phyloP scores from a whole-genome alignment of 1,140 invertebrate genomes.

The Leptestheria dahalacensis region DNA sequence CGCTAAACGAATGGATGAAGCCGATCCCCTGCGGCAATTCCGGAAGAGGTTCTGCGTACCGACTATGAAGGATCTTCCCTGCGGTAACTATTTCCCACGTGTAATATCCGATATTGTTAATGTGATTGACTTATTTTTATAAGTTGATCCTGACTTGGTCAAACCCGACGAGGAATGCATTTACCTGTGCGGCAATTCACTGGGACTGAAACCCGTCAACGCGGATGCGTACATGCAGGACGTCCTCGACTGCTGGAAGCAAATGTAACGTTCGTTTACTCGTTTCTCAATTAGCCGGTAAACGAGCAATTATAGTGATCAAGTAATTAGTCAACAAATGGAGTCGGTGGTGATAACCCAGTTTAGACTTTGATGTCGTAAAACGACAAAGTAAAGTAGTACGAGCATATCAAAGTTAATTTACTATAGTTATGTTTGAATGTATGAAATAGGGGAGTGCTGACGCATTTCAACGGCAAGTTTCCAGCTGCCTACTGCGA shows the following conservation, averaged over 20 bases:
- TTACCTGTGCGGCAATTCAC: slow-evolving; percentile 40
- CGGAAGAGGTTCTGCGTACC: slow-evolving; percentile 30
- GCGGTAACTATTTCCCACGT: slow-evolving; percentile 23
- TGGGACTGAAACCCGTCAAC: slow-evolving; percentile 35
- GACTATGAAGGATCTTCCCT: slow-evolving; percentile 28
- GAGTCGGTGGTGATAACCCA: too few species aligned
- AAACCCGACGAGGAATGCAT: slow-evolving; percentile 33
- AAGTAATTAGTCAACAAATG: slow-evolving; percentile 5
- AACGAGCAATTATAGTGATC: background rate
- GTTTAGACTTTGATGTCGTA: too few species aligned
- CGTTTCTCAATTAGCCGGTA: background rate
- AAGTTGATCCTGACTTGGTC: slow-evolving; percentile 27
- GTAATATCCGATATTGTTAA: background rate
- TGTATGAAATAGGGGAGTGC: slow-evolving; percentile 30
- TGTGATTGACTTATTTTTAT: background rate
- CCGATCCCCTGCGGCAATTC: slow-evolving; percentile 27
- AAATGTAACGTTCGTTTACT: slow-evolving; percentile 27
- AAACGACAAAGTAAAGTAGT: too few species aligned
- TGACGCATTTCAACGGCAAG: slow-evolving; percentile 32
- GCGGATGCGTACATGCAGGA: slow-evolving; percentile 27
- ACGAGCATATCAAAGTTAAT: too few species aligned
- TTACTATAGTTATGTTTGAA: too few species aligned
- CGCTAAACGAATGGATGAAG: slow-evolving; percentile 29
- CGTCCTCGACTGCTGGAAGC: slow-evolving; percentile 34
- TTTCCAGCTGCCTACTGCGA: slow-evolving; percentile 37